These are phyloP conservation scores for Yponomeuta plumbellus DNA, from an alignment of 2,888 invertebrate species.

Conservation along the genomic window DNA sequence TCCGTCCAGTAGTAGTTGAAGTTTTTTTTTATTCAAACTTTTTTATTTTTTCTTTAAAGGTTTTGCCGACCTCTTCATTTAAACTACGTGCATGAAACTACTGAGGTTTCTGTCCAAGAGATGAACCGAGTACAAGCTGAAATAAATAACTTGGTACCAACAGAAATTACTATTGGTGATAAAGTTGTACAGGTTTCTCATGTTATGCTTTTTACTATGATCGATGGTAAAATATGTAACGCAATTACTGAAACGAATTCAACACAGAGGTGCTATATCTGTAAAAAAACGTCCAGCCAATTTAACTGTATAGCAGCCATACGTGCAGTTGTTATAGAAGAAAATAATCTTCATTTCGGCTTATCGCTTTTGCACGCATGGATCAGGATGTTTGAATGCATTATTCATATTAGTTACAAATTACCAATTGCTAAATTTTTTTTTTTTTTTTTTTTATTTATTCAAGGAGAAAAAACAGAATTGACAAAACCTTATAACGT, in stretches of 20 bases:
- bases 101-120: not conserved
- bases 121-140: not conserved
- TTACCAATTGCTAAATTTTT: conserved; percentile 3
- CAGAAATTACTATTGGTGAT: not conserved
- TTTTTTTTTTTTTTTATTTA: too few relatives aligned
- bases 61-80: not conserved
- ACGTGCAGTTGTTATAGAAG: not conserved
- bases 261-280: not conserved
- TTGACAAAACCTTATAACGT: too few relatives aligned
- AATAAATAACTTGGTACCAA: not conserved
- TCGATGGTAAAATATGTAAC: too few relatives aligned
- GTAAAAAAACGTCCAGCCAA: too few relatives aligned
- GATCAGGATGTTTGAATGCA: conserved; percentile 5
- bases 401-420: not conserved
- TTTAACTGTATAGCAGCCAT: not conserved
- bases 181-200: too few relatives aligned
- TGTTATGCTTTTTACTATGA: too few relatives aligned
- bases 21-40: too few relatives aligned
- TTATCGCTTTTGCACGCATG: not conserved
- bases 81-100: not conserved
- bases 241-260: too few relatives aligned
- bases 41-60: too few relatives aligned
- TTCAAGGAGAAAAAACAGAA: too few relatives aligned
- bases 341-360: not conserved
- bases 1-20: too few relatives aligned